Evolutionary conservation across 2,797 vertebrate genomes (phyloP), one percentile per base, ranked within the genome.

Genomic region (Etheostoma nigrum): DNA sequence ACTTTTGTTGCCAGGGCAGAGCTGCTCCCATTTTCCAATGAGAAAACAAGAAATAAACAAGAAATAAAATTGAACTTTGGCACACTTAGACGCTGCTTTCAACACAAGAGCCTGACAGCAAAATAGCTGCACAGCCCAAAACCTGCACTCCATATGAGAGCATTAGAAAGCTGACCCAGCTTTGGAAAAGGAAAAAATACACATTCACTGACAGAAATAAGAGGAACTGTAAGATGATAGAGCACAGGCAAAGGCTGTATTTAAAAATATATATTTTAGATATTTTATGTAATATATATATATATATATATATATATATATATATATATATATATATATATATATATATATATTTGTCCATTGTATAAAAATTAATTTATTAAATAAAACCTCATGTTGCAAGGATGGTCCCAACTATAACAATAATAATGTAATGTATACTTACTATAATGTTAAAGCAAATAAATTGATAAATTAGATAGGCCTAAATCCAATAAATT

Each of bases 1-100:
- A 95, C 95, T 97, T 95, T 96, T 97, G 98, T 99, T 99, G 97
- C 98, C 97, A 97, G 97, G 98, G 97, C 89, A 98, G 96, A 98
- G 96, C 96, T 93, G 96, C 96, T 95, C 91, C 96, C 94, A 96
- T 93, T 96, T 97, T 96, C 98, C 98, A 99, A 99, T 99, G 96
- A 97, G 96, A 96, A 98, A 98, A 97, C 97, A 97, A 97, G 97
- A 97, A 96, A 97, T 97, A 97, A 98, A 99, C 97, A 98, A 99
- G 97, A 96, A 97, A 96, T 94, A 96, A 98, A 96, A 97, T 96
- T 95, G 96, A 96, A 97, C 97, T 97, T 97, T 97, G 98, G 98
- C 97, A 98, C 96, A 97, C 96, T 97, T 95, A 92, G 93, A 95
- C 87, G 93, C 90, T 94, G 94, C 94, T 95, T 94, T 94, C 94